Percentiles rank a stretch among this genome's conserved stretches.
phyloP scores from a whole-genome alignment of 2,797 vertebrate genomes.

The Cyprinodon diabolis region DNA sequence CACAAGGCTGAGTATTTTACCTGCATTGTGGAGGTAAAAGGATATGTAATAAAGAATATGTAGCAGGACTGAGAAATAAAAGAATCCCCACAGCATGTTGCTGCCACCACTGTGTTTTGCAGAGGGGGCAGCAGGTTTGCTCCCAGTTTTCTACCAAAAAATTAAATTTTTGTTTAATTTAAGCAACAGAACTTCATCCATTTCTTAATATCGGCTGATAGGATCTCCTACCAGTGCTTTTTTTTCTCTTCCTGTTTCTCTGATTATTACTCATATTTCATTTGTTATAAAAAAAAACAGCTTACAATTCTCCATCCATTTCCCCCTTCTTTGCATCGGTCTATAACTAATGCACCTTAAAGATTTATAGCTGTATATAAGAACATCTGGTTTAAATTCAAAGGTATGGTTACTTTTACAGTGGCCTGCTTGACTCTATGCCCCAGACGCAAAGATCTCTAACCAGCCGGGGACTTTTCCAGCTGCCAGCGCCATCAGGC shows the following conservation, averaged over 20 bases:
- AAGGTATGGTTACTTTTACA: neutral
- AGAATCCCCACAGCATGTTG: neutral
- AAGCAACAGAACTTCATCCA: neutral
- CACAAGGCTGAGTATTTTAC: neutral
- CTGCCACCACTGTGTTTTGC: neutral
- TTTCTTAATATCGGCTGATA: no score
- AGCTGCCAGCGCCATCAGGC: slow-evolving; percentile 54
- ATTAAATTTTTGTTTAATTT: neutral
- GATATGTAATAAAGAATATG: neutral
- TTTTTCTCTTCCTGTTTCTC: no score
- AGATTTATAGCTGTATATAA: neutral
- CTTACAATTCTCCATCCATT: no score
- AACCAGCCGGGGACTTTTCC: slow-evolving; percentile 24
- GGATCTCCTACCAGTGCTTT: no score
- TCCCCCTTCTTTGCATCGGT: no score
- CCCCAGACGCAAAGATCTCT: slow-evolving; percentile 40
- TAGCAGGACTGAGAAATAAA: neutral
- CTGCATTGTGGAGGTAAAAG: neutral
- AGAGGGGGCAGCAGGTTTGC: neutral
- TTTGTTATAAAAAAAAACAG: no score
- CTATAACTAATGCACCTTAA: no score
- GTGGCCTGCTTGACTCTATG: slow-evolving; percentile 1
- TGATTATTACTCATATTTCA: no score
- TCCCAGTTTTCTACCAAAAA: neutral
- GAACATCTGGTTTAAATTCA: neutral